Conservation (phyloP, 2,888 invertebrate species). For the Anoncus sp. region DNA sequence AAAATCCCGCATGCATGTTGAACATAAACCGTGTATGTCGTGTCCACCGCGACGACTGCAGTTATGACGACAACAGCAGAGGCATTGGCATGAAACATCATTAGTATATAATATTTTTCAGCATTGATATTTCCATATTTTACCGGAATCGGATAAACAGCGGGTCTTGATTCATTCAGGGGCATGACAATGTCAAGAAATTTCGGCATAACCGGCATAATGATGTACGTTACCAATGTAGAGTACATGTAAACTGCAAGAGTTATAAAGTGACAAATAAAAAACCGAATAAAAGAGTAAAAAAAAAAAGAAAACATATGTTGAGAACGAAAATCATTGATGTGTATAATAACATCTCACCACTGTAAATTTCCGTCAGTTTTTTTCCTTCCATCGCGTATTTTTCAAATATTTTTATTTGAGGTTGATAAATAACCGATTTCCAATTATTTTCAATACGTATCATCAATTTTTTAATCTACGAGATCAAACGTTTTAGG, state of each 20-base stretch:
- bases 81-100: constrained; percentile 46
- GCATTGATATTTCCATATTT: constrained; percentile 48
- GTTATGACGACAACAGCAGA: constrained; percentile 22
- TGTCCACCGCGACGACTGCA: constrained; percentile 46
- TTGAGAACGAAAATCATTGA: no score
- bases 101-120: constrained; percentile 46
- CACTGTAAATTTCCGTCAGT: no score
- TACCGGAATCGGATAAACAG: constrained; percentile 23
- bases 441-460: no score
- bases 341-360: no score
- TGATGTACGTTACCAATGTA: constrained; percentile 46
- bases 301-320: no score
- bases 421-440: no score
- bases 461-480: constrained; percentile 52
- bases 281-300: no score
- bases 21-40: constrained; percentile 46
- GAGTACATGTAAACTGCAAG: constrained; percentile 56
- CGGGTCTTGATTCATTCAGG: constrained; percentile 53
- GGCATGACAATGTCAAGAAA: constrained; percentile 53
- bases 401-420: no score
- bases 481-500: background rate
- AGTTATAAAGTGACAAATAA: background rate
- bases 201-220: constrained; percentile 49
- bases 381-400: no score
- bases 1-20: no score